phyloP scores from a whole-genome alignment of 2,797 vertebrate genomes.

The Tenualosa thibaudeaui region DNA sequence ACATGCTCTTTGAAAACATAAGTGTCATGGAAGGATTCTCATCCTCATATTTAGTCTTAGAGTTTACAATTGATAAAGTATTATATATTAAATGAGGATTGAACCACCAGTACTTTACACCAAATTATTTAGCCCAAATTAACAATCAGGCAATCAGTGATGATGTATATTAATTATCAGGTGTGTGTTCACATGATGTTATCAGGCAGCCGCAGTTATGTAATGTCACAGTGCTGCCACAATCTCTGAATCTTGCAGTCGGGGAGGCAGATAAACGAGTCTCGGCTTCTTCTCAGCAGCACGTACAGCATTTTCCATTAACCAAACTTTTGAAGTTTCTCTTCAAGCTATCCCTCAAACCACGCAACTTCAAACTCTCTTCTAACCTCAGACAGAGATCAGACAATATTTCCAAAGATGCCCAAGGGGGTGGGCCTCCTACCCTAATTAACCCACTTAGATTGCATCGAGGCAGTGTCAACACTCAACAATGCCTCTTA shows the following conservation, averaged over 20 bases:
- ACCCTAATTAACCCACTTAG: constrained; percentile 72
- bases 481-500: constrained; percentile 69
- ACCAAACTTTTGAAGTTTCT: constrained; percentile 52
- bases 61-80: background rate
- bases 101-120: no score
- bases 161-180: background rate
- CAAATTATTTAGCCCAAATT: background rate
- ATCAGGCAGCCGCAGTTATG: background rate
- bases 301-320: background rate
- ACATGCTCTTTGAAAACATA: no score
- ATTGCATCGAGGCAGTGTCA: constrained; percentile 55
- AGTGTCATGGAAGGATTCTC: constrained; percentile 21
- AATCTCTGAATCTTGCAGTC: constrained; percentile 17
- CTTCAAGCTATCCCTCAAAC: constrained; percentile 50
- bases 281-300: constrained; percentile 16
- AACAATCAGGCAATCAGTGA: background rate
- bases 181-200: background rate
- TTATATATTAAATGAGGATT: background rate
- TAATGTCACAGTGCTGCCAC: background rate
- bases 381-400: constrained; percentile 59
- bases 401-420: constrained; percentile 58
- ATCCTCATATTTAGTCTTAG: background rate
- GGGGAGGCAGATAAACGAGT: constrained; percentile 42
- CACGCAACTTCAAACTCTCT: constrained; percentile 48
- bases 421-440: constrained; percentile 47